These are phyloP conservation scores for Melipona beecheii DNA, from an alignment of 2,888 invertebrate genomes.

Conservation along the genomic window DNA sequence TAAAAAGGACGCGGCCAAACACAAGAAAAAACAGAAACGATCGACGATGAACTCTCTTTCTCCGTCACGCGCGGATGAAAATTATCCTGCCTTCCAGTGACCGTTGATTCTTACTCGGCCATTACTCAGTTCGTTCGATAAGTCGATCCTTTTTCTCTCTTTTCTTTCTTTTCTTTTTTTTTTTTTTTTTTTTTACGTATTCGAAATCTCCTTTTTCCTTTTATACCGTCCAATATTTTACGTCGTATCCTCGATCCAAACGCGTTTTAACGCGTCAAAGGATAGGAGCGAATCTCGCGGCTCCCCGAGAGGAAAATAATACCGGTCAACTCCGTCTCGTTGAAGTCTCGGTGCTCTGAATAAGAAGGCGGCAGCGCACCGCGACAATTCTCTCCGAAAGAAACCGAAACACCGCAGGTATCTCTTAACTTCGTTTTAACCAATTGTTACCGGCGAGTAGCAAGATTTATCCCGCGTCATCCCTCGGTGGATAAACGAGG, in stretches of 20 bases:
- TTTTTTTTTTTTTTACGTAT: no score
- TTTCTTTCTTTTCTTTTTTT: no score
- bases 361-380: not conserved
- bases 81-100: slow-evolving; percentile 31
- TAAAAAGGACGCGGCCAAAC: slow-evolving; percentile 34
- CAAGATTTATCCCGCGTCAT: slow-evolving; percentile 42
- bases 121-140: not conserved
- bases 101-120: not conserved
- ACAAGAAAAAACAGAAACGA: slow-evolving; percentile 22
- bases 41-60: slow-evolving; percentile 11
- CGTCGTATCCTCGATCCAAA: not conserved
- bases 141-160: not conserved
- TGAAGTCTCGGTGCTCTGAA: not conserved
- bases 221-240: not conserved
- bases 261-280: not conserved
- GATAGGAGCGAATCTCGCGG: not conserved
- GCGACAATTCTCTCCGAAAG: not conserved
- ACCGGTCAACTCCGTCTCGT: not conserved
- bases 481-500: slow-evolving; percentile 59
- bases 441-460: slow-evolving; percentile 50
- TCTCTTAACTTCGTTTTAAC: slow-evolving; percentile 45
- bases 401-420: slow-evolving; percentile 9
- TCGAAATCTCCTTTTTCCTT: not conserved
- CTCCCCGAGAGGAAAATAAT: not conserved
- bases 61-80: slow-evolving; percentile 32